Evolutionary conservation across 2,888 invertebrate species (phyloP), one percentile per base, ranked within the genome.

Genomic region (Chloroclysta siterata): DNA sequence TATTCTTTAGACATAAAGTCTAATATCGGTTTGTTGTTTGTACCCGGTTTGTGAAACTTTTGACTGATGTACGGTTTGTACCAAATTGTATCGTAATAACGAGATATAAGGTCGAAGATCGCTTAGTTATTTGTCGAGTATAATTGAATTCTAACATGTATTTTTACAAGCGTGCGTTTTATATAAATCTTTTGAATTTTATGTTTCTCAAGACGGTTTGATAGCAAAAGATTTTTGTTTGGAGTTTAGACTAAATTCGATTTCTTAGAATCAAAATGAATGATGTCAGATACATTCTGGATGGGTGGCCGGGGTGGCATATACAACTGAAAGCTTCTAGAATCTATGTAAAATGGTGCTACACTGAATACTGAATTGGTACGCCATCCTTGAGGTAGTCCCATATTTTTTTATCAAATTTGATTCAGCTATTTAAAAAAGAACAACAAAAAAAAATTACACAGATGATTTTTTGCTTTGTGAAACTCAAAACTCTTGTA

Each of bases 101-200:
- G 29, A 39, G 44, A 13, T 14, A 13, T 61, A 65, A 53, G 46
- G 61, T 65, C 39, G 50, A 58, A 51, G 57, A 54, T 51, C 8
- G 46, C 39, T 61, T 52, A 39, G n/a, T 22, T n/a, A 15, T 39
- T n/a, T 29, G 17, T 22, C 4, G 33, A 44, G 6, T 13, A 11
- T 17, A 55, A 48, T 53, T 44, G 50, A 57, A 50, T 54, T 61
- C 15, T 41, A 60, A 48, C 50, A 51, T 48, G 44, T 46, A 28
- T 53, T 65, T 56, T 57, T 48, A 53, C 15, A 46, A 3, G 14
- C 10, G 29, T 41, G 53, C 17, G 28, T 29, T 33, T 46, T 17
- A 29, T 42, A 53, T 58, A 58, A 53, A 60, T 57, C 50, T 58
- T 50, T 41, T 0, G 13, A 8, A 44, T 50, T 57, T 65, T 54